Conservation (phyloP, 1,140 invertebrate species). For the Trigoniulus corallinus region DNA sequence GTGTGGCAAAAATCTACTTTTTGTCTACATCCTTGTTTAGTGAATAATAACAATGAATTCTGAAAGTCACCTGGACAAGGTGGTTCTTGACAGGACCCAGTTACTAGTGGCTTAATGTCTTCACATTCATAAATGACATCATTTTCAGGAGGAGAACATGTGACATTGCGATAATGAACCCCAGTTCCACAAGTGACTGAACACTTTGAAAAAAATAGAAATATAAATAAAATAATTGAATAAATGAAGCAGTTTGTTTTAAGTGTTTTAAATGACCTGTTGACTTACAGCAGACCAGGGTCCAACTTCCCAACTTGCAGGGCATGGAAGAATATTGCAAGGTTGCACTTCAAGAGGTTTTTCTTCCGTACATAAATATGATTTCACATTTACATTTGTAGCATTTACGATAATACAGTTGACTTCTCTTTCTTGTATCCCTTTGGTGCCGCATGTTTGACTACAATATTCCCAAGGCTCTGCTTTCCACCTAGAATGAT, state of each 20-base stretch:
- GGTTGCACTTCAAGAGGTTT: constrained; percentile 14
- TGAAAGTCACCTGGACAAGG: background rate
- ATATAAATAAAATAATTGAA: background rate
- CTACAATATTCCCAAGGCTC: constrained; percentile 46
- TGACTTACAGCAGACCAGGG: constrained; percentile 17
- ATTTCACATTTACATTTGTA: constrained; percentile 33
- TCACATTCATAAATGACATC: constrained; percentile 31
- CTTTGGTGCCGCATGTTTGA: constrained; percentile 38
- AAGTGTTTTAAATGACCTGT: background rate
- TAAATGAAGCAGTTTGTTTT: background rate
- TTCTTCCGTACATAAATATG: constrained; percentile 26
- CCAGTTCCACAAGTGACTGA: constrained; percentile 35
- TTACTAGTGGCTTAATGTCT: constrained; percentile 17
- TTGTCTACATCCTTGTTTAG: no score
- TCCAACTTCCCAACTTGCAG: constrained; percentile 18
- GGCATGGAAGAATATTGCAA: constrained; percentile 19
- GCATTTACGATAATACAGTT: constrained; percentile 31
- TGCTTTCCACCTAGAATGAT: constrained; percentile 37
- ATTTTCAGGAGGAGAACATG: constrained; percentile 24
- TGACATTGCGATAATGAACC: constrained; percentile 24
- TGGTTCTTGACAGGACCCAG: background rate
- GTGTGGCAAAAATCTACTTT: no score
- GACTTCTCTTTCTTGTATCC: constrained; percentile 39
- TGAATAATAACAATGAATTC: no score
- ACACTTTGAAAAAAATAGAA: constrained; percentile 25